Evolutionary conservation across 2,888 invertebrate genomes (phyloP).

Genomic region (Shargacucullia verbasci): DNA sequence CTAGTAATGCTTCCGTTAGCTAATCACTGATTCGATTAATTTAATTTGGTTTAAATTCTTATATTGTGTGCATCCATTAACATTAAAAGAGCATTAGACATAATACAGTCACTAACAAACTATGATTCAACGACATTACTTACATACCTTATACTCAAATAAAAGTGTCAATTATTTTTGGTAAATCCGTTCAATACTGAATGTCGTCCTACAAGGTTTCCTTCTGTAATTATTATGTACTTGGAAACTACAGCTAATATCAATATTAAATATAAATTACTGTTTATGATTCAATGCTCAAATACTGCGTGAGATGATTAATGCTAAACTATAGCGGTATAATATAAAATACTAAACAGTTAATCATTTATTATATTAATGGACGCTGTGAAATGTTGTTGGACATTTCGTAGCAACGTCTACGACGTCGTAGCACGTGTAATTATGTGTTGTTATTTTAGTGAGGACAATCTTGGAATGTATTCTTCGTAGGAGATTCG

Average conservation of each 20-base stretch:
- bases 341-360: background rate
- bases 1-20: constrained; percentile 13
- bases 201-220: too few species aligned
- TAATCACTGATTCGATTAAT: background rate
- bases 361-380: constrained; percentile 6
- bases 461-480: constrained; percentile 9
- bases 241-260: background rate
- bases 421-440: constrained; percentile 64
- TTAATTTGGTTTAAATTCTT: constrained; percentile 6
- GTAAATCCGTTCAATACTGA: too few species aligned
- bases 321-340: constrained; percentile 16
- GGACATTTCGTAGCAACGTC: constrained; percentile 61
- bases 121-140: too few species aligned
- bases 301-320: constrained; percentile 4
- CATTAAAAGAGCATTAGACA: too few species aligned
- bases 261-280: constrained; percentile 1
- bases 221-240: too few species aligned
- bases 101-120: background rate
- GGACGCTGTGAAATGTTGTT: constrained; percentile 5
- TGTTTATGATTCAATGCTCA: background rate
- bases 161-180: too few species aligned
- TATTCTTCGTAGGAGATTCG: background rate
- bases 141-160: too few species aligned
- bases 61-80: constrained; percentile 11
- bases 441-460: constrained; percentile 19